Conservation (phyloP, 2,888 invertebrate genomes). For the Dasysyrphus tricinctus region DNA sequence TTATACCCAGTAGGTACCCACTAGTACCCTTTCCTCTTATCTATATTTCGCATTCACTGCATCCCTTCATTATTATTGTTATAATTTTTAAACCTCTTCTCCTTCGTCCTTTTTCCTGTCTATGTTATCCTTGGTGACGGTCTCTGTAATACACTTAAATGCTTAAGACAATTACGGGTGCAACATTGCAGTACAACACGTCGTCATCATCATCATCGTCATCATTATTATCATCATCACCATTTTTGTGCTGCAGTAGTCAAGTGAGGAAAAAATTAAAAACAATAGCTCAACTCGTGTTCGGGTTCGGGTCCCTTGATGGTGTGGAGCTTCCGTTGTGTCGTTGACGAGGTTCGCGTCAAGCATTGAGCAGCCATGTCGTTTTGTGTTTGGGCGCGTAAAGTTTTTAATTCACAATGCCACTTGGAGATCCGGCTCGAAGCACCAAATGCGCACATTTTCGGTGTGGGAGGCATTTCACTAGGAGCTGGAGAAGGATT, state of each 20-base stretch:
- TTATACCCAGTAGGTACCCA: not conserved
- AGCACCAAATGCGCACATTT: conserved; percentile 21
- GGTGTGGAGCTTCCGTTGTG: conserved; percentile 59
- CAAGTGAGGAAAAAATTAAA: conserved; percentile 63
- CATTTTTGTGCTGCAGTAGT: conserved; percentile 42
- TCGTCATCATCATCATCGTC: conserved; percentile 55
- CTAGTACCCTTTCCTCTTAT: conserved; percentile 13
- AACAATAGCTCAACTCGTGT: conserved; percentile 57
- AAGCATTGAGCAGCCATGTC: conserved; percentile 27
- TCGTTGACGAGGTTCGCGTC: conserved; percentile 32
- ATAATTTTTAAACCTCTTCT: conserved; percentile 56
- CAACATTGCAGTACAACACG: conserved; percentile 73
- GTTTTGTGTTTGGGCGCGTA: conserved; percentile 36
- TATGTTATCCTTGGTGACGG: conserved; percentile 65
- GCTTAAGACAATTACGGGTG: conserved; percentile 74
- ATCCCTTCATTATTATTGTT: conserved; percentile 66
- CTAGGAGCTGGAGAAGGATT: not conserved
- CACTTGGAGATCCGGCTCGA: conserved; percentile 53
- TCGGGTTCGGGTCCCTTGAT: conserved; percentile 30
- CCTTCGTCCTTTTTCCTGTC: conserved; percentile 33
- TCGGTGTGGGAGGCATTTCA: not conserved
- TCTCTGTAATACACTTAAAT: conserved; percentile 74
- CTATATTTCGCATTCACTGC: conserved; percentile 42
- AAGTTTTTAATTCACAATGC: conserved; percentile 63
- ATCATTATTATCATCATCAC: conserved; percentile 8